Base-by-base conservation (phyloP, 1,140 invertebrate genomes). In the Panagrolaimus sp. region DNA sequence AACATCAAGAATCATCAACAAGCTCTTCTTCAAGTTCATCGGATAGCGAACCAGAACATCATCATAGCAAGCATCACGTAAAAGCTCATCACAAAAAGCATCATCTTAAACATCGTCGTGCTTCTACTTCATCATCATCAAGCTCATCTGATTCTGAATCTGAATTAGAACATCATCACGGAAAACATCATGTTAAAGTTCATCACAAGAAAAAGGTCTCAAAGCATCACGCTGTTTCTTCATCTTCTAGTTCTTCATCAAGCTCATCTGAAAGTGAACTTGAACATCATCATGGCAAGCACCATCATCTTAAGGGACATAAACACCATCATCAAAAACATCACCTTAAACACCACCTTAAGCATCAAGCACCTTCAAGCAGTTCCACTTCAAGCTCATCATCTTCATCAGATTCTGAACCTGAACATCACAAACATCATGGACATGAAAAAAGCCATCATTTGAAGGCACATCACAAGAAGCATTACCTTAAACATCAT, bases 261-360 rank as follows among this genome's bases (percentile, higher is more conserved):
- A 57, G 51, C 16, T 57, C 51, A 16, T 57, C 51, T 57, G 16
- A 57, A 57, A 25, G 20, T 57, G 51, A 57, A 27, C 20, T 25
- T 57, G 51, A 57, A 23, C 51, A 57, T 27, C 51, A 57, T 27
- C 51, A 57, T 20, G 51, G 51, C n/a, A 57, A 57, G 51, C 51
- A 57, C 5, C 14, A 4, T 16, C 14, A 16, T 27, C n/a, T 20
- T 11, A 13, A 57, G 3, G 0, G 20, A 4, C 20, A 20, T 27
- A 57, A n/a, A n/a, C n/a, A n/a, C n/a, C n/a, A n/a, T 25, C 14
- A 4, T 16, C 14, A 16, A 11, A 57, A 57, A 27, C 20, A 57
- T 4, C 9, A 57, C n/a, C 20, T 57, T 27, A 57, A 57, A 27
- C 14, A 23, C 5, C 47, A 48, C 9, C 20, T 25, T 20, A 16